Conservation (phyloP, 2,113 vertebrate species). For the Pogonocichla stellata region DNA sequence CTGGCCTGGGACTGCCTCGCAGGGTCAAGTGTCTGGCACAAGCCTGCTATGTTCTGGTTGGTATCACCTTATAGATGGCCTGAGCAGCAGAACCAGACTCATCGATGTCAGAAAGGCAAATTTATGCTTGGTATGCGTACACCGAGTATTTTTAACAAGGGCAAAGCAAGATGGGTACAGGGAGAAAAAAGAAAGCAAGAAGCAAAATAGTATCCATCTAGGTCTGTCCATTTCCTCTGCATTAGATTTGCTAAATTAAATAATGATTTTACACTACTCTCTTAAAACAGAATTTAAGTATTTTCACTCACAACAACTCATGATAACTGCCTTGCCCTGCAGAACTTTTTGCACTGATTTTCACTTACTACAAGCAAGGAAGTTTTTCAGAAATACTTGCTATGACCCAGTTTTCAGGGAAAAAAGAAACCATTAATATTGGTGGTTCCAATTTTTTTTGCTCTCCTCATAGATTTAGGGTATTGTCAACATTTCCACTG, state of each 20-base stretch:
- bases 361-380: not conserved
- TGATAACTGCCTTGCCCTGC: not conserved
- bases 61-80: conserved; percentile 62
- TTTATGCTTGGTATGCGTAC: not conserved
- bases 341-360: not conserved
- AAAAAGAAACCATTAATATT: not conserved
- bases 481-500: not conserved
- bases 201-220: not conserved
- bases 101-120: conserved; percentile 52
- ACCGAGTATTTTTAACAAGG: not conserved
- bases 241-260: not conserved
- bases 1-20: conserved; percentile 37
- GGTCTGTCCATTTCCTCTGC: not conserved
- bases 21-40: conserved; percentile 68
- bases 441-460: not conserved
- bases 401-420: not conserved
- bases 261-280: not conserved
- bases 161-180: not conserved
- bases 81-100: conserved; percentile 19
- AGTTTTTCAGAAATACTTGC: conserved; percentile 8
- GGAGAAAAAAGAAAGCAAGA: not conserved
- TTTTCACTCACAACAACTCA: not conserved
- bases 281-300: not conserved
- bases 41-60: conserved; percentile 30
- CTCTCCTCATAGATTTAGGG: not conserved